Conservation (phyloP, 2,797 vertebrate genomes). For the Atherinosoma microstoma region DNA sequence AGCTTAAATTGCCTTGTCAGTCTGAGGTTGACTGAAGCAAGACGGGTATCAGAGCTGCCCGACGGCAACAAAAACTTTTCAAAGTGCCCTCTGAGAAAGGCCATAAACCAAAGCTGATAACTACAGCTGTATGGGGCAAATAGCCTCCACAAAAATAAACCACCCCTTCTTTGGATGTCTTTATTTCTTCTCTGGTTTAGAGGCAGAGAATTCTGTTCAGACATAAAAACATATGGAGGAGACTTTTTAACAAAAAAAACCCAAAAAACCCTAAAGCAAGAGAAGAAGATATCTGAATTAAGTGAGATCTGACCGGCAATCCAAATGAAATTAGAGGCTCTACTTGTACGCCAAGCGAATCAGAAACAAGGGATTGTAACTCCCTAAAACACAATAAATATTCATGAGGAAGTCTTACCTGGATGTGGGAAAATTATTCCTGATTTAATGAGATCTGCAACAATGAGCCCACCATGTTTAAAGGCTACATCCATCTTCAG, state of each 20-base stretch:
- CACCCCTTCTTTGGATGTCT: conserved; percentile 2
- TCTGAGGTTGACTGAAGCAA: conserved; percentile 38
- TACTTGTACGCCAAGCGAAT: neutral
- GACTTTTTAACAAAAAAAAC: conserved; percentile 1
- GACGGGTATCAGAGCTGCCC: conserved; percentile 20
- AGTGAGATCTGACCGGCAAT: conserved; percentile 26
- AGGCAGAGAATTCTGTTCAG: conserved; percentile 19
- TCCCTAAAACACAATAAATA: conserved; percentile 9
- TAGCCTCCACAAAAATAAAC: conserved; percentile 5
- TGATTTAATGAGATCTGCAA: conserved; percentile 25
- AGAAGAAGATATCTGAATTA: conserved; percentile 5
- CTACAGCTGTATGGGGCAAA: conserved; percentile 19
- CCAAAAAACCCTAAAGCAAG: neutral
- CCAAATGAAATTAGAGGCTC: conserved; percentile 18
- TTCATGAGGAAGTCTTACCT: conserved; percentile 14
- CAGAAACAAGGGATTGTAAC: conserved; percentile 2
- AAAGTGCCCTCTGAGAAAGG: conserved; percentile 34
- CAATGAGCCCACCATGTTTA: conserved; percentile 5
- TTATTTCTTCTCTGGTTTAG: conserved; percentile 8
- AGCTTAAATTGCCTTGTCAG: conserved; percentile 55
- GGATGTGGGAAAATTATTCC: conserved; percentile 6
- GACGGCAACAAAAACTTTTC: conserved; percentile 34
- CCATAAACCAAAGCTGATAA: conserved; percentile 35
- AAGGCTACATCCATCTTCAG: neutral
- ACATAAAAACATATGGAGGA: conserved; percentile 27